Evolutionary conservation across 92 coral and sea anemone species (phyloP).

Genomic region (Phenganax stokvisi): DNA sequence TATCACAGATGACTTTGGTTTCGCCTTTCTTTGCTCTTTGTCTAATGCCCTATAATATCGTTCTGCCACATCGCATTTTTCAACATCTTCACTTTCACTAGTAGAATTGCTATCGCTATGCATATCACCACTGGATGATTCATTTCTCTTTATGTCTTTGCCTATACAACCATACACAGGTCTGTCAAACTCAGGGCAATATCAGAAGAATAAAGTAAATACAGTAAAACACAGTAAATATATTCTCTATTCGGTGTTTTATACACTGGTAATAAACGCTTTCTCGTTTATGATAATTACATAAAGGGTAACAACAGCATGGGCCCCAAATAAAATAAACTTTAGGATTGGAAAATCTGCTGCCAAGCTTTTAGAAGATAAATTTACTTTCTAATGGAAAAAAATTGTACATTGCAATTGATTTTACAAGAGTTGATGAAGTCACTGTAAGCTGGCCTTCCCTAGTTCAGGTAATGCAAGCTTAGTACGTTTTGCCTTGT

Average conservation of each 20-base stretch:
- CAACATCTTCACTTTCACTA: neutral
- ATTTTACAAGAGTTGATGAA: no score
- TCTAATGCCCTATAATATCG: conserved; percentile 5
- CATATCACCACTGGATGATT: conserved; percentile 19
- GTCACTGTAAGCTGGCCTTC: neutral
- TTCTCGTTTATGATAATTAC: no score
- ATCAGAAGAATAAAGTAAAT: neutral
- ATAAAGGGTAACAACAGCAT: no score
- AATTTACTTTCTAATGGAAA: neutral
- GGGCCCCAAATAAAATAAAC: no score
- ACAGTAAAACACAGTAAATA: neutral
- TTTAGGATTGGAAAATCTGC: no score
- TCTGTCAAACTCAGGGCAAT: neutral
- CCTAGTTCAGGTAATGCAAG: conserved; percentile 10
- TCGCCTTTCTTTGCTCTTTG: conserved; percentile 19
- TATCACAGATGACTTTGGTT: conserved; percentile 5
- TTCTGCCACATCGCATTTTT: neutral
- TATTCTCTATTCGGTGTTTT: neutral
- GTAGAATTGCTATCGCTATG: neutral
- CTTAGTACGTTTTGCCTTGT: conserved; percentile 10
- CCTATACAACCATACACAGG: conserved; percentile 6
- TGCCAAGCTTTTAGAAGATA: no score
- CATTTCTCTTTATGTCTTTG: conserved; percentile 25
- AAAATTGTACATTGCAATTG: neutral
- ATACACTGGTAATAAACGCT: no score